Evolutionary conservation across 2,888 invertebrate species (phyloP).

Genomic region (Exephanes ischioxanthus): DNA sequence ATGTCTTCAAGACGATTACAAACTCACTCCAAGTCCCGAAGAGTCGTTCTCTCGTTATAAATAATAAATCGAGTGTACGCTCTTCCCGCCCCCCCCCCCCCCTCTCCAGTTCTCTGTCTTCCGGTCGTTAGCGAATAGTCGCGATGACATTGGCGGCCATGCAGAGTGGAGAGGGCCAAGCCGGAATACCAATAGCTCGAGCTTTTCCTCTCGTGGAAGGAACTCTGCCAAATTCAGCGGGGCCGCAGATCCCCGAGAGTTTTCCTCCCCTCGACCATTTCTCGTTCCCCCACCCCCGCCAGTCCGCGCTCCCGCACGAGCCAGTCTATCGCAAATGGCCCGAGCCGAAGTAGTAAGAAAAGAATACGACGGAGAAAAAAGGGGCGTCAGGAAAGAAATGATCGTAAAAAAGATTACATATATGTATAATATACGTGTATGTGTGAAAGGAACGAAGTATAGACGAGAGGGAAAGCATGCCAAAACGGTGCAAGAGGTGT

Average conservation of each 20-base stretch:
- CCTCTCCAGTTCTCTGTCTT: background rate
- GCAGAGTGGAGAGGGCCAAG: conserved; percentile 31
- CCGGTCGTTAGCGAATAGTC: conserved; percentile 42
- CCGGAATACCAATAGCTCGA: conserved; percentile 31
- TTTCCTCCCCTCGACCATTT: background rate
- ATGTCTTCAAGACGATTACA: background rate
- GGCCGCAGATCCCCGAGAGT: conserved; percentile 53
- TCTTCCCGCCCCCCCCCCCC: too few species aligned
- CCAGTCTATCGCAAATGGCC: conserved; percentile 15
- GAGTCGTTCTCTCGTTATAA: conserved; percentile 26
- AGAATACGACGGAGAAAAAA: conserved; percentile 22
- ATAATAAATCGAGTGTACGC: conserved; percentile 32
- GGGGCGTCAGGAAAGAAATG: conserved; percentile 56
- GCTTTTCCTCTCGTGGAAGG: conserved; percentile 48
- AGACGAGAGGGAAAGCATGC: conserved; percentile 50
- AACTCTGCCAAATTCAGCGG: conserved; percentile 72
- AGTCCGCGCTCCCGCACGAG: background rate
- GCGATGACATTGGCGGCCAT: conserved; percentile 47
- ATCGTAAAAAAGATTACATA: conserved; percentile 7
- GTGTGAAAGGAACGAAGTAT: conserved; percentile 15
- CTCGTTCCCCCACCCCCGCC: background rate
- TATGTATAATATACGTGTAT: background rate
- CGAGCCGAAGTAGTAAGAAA: conserved; percentile 20
- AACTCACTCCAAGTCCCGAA: background rate
- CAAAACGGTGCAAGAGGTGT: conserved; percentile 39